A percentile compares a stretch with the other conserved stretches of the same genome.
These are phyloP conservation scores for Drosophila paracracens DNA, from an alignment of 2,888 invertebrate species.

Conservation along the genomic window DNA sequence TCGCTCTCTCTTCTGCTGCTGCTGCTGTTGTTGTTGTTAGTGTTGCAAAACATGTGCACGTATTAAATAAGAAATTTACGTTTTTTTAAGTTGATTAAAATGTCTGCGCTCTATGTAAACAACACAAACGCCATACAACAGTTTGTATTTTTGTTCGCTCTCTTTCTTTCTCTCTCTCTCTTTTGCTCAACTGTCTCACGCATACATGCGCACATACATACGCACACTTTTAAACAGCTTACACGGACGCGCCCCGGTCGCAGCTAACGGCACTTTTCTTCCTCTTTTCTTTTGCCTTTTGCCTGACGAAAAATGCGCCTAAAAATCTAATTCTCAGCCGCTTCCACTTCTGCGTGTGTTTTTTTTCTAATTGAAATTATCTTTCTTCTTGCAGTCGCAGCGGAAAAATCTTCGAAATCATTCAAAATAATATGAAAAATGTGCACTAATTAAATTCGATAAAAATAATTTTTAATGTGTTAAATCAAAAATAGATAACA, in stretches of 20 bases:
- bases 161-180: constrained; percentile 12
- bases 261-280: constrained; percentile 71
- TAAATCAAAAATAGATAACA: constrained; percentile 32
- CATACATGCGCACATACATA: constrained; percentile 61
- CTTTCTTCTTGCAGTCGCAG: constrained; percentile 32
- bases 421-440: constrained; percentile 38
- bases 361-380: constrained; percentile 17
- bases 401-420: constrained; percentile 7
- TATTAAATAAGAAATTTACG: constrained; percentile 38
- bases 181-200: constrained; percentile 36
- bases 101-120: constrained; percentile 48
- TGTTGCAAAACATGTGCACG: constrained; percentile 59
- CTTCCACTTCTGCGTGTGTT: constrained; percentile 5
- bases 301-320: constrained; percentile 58
- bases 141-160: constrained; percentile 27
- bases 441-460: constrained; percentile 42
- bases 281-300: constrained; percentile 17
- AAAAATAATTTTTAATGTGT: constrained; percentile 48
- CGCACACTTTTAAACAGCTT: constrained; percentile 50
- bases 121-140: constrained; percentile 35
- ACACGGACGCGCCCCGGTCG: constrained; percentile 75
- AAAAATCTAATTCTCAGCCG: constrained; percentile 44
- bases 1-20: constrained; percentile 12
- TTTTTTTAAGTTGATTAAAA: constrained; percentile 46
- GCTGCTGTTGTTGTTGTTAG: constrained; percentile 1